Conservation (phyloP, 2,113 vertebrate species). For the Aramus guarauna region DNA sequence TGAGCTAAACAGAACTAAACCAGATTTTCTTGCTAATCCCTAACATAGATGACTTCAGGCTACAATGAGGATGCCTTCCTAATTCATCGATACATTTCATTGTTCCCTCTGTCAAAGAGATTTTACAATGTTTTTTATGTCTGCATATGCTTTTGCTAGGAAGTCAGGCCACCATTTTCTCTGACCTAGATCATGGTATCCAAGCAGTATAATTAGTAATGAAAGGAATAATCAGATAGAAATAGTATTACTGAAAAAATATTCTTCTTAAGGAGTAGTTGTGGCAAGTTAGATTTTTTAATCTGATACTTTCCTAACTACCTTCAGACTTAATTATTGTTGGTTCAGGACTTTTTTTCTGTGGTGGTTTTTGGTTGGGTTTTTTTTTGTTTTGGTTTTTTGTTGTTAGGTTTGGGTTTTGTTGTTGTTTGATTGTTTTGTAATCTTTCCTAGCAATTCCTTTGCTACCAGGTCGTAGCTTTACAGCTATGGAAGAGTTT, state of each 20-base stretch:
- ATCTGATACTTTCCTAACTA: background rate
- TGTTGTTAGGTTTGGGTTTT: fast-evolving
- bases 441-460: background rate
- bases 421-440: too few relatives aligned
- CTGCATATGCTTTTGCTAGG: background rate
- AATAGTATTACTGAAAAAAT: background rate
- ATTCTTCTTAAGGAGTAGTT: background rate
- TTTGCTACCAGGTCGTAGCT: background rate
- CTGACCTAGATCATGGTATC: background rate
- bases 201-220: background rate
- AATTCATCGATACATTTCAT: background rate
- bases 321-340: background rate
- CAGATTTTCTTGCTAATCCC: background rate
- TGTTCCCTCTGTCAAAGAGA: background rate
- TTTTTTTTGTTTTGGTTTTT: fast-evolving
- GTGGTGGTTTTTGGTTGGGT: background rate
- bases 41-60: background rate
- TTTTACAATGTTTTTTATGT: background rate
- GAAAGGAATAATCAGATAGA: background rate
- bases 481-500: background rate
- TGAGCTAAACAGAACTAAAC: background rate
- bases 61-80: background rate
- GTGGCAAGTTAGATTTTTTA: background rate
- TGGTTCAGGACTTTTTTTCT: background rate
- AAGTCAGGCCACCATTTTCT: background rate